These are phyloP conservation scores for Solenopsis invicta DNA, from an alignment of 1,140 invertebrate species.

Conservation along the genomic window DNA sequence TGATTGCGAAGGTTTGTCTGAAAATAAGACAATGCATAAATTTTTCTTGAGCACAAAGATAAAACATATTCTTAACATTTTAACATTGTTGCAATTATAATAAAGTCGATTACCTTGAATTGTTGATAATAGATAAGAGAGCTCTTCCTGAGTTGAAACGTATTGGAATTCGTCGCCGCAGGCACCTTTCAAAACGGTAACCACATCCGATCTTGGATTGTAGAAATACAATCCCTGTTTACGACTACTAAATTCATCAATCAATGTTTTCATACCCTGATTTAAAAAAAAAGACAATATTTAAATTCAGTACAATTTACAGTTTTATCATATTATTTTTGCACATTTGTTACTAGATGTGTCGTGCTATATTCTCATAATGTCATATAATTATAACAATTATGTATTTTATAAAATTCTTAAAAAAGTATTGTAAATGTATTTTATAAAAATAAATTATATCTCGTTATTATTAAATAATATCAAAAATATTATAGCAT, in stretches of 20 bases:
- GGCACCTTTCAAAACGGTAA: slow-evolving; percentile 88
- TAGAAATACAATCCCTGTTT: slow-evolving; percentile 90
- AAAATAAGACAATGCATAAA: slow-evolving; percentile 46
- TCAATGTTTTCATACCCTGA: slow-evolving; percentile 91
- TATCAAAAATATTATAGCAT: background rate
- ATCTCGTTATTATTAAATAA: too few species aligned
- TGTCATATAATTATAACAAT: background rate
- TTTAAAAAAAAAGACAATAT: background rate
- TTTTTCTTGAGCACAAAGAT: background rate
- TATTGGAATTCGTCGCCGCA: slow-evolving; percentile 88
- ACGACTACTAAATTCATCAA: slow-evolving; percentile 90
- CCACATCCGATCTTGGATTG: slow-evolving; percentile 87
- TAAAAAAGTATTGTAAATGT: too few species aligned
- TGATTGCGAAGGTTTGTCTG: slow-evolving; percentile 80
- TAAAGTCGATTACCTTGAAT: slow-evolving; percentile 75
- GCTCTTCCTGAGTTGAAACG: slow-evolving; percentile 87
- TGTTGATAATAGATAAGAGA: slow-evolving; percentile 86
- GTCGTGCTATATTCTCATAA: background rate
- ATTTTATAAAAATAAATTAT: background rate
- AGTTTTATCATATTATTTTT: background rate
- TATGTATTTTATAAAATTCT: background rate
- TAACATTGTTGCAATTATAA: background rate
- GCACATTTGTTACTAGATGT: background rate
- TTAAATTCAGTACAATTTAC: background rate
- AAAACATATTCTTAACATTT: background rate